Evolutionary conservation across 2,797 vertebrate species (phyloP).

Genomic region (Argya squamiceps): DNA sequence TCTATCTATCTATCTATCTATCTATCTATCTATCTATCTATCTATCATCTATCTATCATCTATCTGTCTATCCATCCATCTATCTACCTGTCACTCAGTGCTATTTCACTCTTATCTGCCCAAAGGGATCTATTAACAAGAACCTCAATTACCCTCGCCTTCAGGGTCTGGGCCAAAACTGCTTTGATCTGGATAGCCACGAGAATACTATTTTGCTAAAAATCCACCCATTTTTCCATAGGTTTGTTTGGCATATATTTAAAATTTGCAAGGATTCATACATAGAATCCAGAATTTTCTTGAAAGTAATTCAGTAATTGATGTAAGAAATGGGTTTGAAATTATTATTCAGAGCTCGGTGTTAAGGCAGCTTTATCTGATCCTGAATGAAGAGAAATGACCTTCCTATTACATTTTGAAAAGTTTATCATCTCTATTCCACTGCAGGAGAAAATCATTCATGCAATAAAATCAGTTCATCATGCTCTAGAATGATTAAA

Average conservation of each 20-base stretch:
- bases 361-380: background rate
- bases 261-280: background rate
- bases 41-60: background rate
- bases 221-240: background rate
- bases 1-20: background rate
- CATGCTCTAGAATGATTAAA: background rate
- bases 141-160: fast-evolving
- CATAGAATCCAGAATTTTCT: background rate
- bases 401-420: background rate
- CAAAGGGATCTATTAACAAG: background rate
- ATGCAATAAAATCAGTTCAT: background rate
- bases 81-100: background rate
- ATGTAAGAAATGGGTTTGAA: background rate
- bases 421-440: background rate
- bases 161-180: background rate
- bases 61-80: background rate
- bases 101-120: background rate
- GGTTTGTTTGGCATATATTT: background rate
- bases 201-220: background rate
- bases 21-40: background rate
- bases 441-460: background rate
- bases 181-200: background rate
- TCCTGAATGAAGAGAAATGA: background rate
- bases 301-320: background rate
- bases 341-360: background rate